These are phyloP conservation scores for Sialia sialis DNA, from an alignment of 2,113 vertebrate species.

Conservation along the genomic window DNA sequence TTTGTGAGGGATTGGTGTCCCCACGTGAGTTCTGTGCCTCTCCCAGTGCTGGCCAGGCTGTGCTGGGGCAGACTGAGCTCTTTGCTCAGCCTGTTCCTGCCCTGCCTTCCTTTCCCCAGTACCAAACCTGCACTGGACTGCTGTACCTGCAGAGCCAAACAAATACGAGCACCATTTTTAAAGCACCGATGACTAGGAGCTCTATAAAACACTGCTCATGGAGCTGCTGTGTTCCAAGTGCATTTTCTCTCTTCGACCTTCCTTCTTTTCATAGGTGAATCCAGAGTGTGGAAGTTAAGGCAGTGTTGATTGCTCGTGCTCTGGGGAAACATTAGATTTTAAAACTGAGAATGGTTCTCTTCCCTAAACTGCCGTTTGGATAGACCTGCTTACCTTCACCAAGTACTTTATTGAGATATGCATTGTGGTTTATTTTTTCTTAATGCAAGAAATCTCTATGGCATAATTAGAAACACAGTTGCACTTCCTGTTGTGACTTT, in stretches of 20 bases:
- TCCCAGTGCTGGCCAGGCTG: neutral
- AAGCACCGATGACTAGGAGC: neutral
- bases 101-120: neutral
- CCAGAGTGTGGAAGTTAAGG: neutral
- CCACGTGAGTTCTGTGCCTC: accelerated
- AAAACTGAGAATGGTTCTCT: neutral
- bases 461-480: neutral
- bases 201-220: neutral
- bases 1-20: neutral
- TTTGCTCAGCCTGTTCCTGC: neutral
- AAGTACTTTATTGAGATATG: neutral
- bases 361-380: neutral
- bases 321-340: neutral
- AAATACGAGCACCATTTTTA: accelerated
- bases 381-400: neutral
- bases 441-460: neutral
- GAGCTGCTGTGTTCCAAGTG: neutral
- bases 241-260: neutral
- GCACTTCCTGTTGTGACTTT: neutral
- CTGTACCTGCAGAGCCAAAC: too few species aligned
- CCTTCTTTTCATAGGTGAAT: neutral
- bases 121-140: accelerated
- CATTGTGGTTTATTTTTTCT: neutral
- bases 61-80: neutral
- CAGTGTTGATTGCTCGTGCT: neutral